Percentiles rank a stretch among this genome's conserved stretches.
Conservation (phyloP, 2,888 invertebrate species). For the Pristionchus entomophagus region DNA sequence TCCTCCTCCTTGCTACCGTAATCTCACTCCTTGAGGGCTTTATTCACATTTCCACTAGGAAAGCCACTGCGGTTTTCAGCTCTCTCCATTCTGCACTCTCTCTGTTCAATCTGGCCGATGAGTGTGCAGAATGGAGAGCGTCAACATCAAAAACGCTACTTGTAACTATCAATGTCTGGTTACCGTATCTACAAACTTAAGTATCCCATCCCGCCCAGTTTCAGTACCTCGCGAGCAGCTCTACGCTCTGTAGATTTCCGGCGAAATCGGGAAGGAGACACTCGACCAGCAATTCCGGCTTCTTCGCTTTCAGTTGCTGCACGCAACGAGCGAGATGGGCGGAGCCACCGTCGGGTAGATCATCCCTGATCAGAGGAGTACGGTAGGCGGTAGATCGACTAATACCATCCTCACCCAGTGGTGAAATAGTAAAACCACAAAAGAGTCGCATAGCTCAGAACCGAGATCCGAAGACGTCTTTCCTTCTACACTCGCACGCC, state of each 20-base stretch:
- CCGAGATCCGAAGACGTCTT: too few relatives aligned
- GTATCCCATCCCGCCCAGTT: background rate
- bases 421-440: too few relatives aligned
- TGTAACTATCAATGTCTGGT: too few relatives aligned
- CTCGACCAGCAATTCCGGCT: constrained; percentile 89
- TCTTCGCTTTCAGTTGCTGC: constrained; percentile 87
- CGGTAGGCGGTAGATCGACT: background rate
- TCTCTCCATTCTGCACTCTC: too few relatives aligned
- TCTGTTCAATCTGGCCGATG: too few relatives aligned
- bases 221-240: constrained; percentile 66
- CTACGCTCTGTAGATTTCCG: constrained; percentile 85
- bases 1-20: background rate
- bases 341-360: constrained; percentile 93
- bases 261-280: constrained; percentile 96
- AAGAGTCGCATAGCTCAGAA: too few relatives aligned
- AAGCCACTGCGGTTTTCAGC: too few relatives aligned
- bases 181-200: background rate
- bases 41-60: background rate
- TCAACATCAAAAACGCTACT: too few relatives aligned
- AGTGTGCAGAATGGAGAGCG: too few relatives aligned
- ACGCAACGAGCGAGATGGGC: constrained; percentile 94
- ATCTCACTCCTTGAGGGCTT: background rate
- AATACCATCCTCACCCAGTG: too few relatives aligned
- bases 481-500: too few relatives aligned
- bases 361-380: constrained; percentile 81